Conservation (phyloP, 2,113 vertebrate species). For the Puma concolor region DNA sequence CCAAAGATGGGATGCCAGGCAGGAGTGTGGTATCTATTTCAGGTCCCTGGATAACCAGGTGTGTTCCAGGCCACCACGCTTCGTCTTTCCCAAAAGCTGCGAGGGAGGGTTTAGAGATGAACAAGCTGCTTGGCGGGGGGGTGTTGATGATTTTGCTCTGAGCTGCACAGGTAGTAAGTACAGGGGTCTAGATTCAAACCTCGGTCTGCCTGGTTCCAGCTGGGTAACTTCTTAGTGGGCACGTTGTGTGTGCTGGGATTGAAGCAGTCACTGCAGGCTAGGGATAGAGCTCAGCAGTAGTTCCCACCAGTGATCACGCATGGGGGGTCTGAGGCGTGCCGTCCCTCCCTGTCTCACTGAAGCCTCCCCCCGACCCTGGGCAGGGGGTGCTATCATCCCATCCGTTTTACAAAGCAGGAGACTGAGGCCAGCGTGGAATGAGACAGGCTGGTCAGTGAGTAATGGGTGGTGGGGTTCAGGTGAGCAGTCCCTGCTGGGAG, state of each 20-base stretch:
- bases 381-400: not conserved
- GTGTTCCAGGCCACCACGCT: fast-evolving
- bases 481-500: fast-evolving
- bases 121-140: not conserved
- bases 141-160: not conserved
- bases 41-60: fast-evolving
- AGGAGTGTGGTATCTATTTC: no score
- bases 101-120: not conserved
- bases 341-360: fast-evolving
- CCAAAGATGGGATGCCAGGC: fast-evolving
- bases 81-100: not conserved
- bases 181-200: not conserved
- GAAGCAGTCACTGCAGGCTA: not conserved
- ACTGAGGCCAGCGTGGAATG: not conserved
- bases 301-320: fast-evolving
- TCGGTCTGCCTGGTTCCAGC: not conserved
- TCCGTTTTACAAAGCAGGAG: not conserved
- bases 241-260: fast-evolving
- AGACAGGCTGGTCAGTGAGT: not conserved
- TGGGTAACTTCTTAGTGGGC: not conserved
- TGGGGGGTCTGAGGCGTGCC: fast-evolving
- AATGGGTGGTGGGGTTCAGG: fast-evolving
- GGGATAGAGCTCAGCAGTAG: fast-evolving
- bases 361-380: not conserved
- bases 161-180: not conserved